Evolutionary conservation across 2,113 vertebrate species (phyloP).

Genomic region (Athene noctua): DNA sequence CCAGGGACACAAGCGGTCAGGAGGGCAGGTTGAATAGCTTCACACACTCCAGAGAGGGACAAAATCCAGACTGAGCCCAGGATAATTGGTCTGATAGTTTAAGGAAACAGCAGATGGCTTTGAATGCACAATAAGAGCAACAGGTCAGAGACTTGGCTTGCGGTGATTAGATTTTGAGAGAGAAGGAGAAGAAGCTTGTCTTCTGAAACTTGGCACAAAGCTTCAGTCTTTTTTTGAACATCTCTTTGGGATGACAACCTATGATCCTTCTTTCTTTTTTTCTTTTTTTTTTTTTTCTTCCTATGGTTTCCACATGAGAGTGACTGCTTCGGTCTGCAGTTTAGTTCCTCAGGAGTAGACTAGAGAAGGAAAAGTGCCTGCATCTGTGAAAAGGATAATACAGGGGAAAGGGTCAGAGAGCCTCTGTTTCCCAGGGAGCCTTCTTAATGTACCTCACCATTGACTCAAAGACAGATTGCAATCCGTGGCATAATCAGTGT

Average conservation of each 20-base stretch:
- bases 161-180: background rate
- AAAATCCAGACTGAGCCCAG: background rate
- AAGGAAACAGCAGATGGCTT: background rate
- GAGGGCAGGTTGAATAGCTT: background rate
- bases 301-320: background rate
- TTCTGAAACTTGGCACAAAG: background rate
- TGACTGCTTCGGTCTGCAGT: background rate
- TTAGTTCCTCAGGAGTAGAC: background rate
- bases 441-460: background rate
- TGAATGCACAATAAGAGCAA: background rate
- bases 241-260: background rate
- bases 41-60: background rate
- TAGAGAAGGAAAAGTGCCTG: background rate
- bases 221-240: background rate
- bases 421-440: background rate
- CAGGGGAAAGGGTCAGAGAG: background rate
- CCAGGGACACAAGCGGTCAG: accelerated
- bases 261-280: background rate
- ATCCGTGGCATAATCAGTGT: background rate
- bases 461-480: background rate
- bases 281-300: background rate
- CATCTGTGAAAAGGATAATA: background rate
- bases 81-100: background rate
- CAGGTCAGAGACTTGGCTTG: background rate
- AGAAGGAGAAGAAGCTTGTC: background rate